Base-by-base conservation (phyloP, 1,140 invertebrate species). In the Teleopsis dalmanni region DNA sequence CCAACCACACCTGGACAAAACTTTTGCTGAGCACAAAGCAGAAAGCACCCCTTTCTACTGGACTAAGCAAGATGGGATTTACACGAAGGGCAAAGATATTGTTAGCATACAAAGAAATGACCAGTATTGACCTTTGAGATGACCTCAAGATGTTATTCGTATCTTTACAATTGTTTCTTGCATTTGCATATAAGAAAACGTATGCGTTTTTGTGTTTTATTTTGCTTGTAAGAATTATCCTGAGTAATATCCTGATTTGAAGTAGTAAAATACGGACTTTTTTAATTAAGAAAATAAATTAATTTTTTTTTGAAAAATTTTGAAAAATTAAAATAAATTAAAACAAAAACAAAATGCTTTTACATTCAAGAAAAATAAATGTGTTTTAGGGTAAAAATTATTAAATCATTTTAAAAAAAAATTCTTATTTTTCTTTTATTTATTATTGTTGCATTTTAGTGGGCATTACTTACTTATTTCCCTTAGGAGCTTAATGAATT, bases 1-100 rank as follows among this genome's bases (percentile, higher is more conserved):
- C 21, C n/a, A n/a, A 26, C 44, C 47, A 47, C 61, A 64, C 56
- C 61, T 64, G 61, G 61, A 64, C 52, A 64, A 53, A 55, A 16
- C 52, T 33, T 14, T 35, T 22, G 4, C 23, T 31, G 34, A 22
- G 18, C n/a, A 3, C 21, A 29, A 13, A 26, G 34, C 43, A 40
- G 33, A 29, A 35, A 62, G 42, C 63, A 66, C 65, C 63, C 63
- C 63, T 66, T 66, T 48, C 44, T 16, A 29, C 5, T 4, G 18
- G 22, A 36, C 10, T 43, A 26, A 21, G 33, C n/a, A 35, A 27
- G 13, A n/a, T n/a, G n/a, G n/a, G n/a, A 19, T 22, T 19, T 40
- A 19, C 37, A 11, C 3, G 10, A 19, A 19, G 18, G 22, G 18
- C 7, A 18, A 43, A 43, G 41, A 43, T 27, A 22, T 22, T 26